Base-by-base conservation (phyloP, 92 coral and sea anemone species). In the Paragorgia papillata region DNA sequence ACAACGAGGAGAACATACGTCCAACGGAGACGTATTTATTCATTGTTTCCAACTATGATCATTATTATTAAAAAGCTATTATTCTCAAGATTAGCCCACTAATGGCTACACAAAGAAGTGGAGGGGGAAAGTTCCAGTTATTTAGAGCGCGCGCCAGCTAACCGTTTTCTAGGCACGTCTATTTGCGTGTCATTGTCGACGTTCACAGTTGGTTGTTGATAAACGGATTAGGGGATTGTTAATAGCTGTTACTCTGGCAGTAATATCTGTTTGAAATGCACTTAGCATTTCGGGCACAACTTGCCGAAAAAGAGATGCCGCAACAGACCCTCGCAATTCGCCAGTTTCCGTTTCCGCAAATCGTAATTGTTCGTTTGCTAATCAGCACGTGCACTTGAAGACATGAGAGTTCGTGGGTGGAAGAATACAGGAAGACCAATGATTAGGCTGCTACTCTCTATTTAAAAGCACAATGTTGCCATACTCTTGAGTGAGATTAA, bases 201-300 rank as follows among this genome's bases (percentile, higher is more conserved):
- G 24, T 66, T 68, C 50, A 25, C 37, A 68, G 54, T 20, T 34
- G 10, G 7, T 1, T 68, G 33, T 68, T 68, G 75, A 68, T 68
- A 68, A 46, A 68, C 40, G 75, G 75, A 68, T 48, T 68, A 68
- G 29, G 41, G 22, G 40, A 68, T 68, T 68, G 34, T 27, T 68
- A 44, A 68, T 68, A 46, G 75, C 43, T 48, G 1, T 49, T 40
- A 26, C 59, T 68, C 27, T 68, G 58, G n/a, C 6, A 13, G 32
- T 68, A 41, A 46, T 49, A 40, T 30, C 18, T 68, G 40, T 68
- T 68, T 46, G 41, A 44, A 27, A 35, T 46, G 50, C 75, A 26
- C 75, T 68, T 66, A 40, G 41, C 33, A 9, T 7, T 21, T 15
- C 14, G 53, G 15, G 53, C 14, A 15, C 2, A 7, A 7, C 2